These are phyloP conservation scores for Pentalonia nigronervosa DNA, from an alignment of 1,140 invertebrate genomes.

Conservation along the genomic window DNA sequence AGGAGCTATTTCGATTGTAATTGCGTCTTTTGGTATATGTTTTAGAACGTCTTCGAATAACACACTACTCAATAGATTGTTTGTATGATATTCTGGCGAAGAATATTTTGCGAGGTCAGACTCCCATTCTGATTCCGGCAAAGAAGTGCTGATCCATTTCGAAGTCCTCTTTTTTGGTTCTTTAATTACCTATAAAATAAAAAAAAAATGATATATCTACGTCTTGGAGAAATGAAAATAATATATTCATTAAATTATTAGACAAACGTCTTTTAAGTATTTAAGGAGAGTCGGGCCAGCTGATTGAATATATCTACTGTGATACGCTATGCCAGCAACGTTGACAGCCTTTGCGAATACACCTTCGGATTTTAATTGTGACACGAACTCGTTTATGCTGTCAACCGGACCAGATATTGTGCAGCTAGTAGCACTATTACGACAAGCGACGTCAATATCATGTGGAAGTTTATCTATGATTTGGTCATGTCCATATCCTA, in stretches of 20 bases:
- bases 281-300: constrained; percentile 76
- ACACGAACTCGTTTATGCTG: constrained; percentile 68
- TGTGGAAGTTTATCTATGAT: constrained; percentile 71
- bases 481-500: constrained; percentile 65
- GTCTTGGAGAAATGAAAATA: neutral
- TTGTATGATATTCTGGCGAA: constrained; percentile 74
- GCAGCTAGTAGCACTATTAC: constrained; percentile 74
- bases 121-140: constrained; percentile 65
- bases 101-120: constrained; percentile 66
- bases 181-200: constrained; percentile 65
- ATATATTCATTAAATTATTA: neutral
- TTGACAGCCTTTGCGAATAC: constrained; percentile 78
- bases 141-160: constrained; percentile 72
- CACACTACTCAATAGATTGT: constrained; percentile 72
- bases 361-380: constrained; percentile 69
- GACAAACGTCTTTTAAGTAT: constrained; percentile 74
- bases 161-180: constrained; percentile 66
- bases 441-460: constrained; percentile 74
- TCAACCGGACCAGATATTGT: constrained; percentile 76
- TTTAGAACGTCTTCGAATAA: constrained; percentile 70
- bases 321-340: constrained; percentile 77
- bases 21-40: constrained; percentile 66
- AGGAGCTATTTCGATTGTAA: constrained; percentile 71
- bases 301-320: constrained; percentile 78
- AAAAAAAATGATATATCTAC: too few species aligned